A percentile compares a stretch with the other conserved stretches of the same genome.
Conservation (phyloP, 1,140 invertebrate species). For the Drosophila asahinai region DNA sequence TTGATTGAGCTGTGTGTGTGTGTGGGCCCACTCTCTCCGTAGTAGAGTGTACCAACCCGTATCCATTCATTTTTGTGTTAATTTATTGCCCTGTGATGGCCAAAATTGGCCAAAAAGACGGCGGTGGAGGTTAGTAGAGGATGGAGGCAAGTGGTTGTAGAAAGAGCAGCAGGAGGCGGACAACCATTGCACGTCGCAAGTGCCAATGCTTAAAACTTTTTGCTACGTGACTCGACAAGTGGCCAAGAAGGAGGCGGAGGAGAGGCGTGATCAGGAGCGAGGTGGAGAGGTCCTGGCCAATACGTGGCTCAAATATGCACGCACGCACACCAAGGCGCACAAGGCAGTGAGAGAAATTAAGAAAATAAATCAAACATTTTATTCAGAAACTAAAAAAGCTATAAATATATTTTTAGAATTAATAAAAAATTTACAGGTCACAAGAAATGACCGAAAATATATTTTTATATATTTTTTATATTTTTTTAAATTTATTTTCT, state of each 20-base stretch:
- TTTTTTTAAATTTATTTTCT: not conserved
- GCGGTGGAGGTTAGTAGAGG: not conserved
- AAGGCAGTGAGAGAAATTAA: slow-evolving; percentile 6
- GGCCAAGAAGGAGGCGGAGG: slow-evolving; percentile 35
- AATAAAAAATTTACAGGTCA: not conserved
- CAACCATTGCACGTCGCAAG: slow-evolving; percentile 78
- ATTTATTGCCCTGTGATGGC: slow-evolving; percentile 72
- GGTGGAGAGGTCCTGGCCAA: slow-evolving; percentile 54
- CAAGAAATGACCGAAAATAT: not conserved
- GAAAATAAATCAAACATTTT: too few relatives aligned
- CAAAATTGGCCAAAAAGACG: slow-evolving; percentile 57
- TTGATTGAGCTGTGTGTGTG: slow-evolving; percentile 62
- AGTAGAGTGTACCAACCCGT: slow-evolving; percentile 16
- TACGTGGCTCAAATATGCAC: slow-evolving; percentile 77
- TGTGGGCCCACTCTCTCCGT: slow-evolving; percentile 36
- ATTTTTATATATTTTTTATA: not conserved
- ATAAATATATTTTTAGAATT: not conserved
- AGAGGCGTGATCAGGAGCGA: slow-evolving; percentile 12
- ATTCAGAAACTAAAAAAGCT: fast-evolving
- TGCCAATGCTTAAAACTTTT: slow-evolving; percentile 82
- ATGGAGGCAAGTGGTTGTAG: not conserved
- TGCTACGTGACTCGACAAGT: slow-evolving; percentile 80
- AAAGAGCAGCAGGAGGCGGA: slow-evolving; percentile 1
- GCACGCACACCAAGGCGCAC: slow-evolving; percentile 58
- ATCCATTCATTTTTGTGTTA: slow-evolving; percentile 80